Percentiles rank a stretch among this genome's conserved stretches.
phyloP scores from a whole-genome alignment of 2,888 invertebrate genomes.

The Erannis defoliaria region DNA sequence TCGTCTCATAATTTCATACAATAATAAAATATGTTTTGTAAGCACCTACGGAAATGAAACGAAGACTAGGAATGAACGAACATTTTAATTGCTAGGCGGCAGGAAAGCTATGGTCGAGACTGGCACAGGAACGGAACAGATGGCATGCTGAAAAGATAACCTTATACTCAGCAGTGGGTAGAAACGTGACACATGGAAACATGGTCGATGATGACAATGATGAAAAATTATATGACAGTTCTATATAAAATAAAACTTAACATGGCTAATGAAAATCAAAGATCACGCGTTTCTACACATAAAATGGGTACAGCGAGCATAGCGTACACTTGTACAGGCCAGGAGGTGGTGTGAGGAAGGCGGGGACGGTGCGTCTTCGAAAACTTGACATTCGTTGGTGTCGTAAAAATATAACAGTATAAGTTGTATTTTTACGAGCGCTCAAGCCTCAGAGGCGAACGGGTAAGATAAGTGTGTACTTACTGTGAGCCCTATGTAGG shows the following conservation, averaged over 20 bases:
- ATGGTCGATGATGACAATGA: too few species aligned
- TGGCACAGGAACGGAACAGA: too few species aligned
- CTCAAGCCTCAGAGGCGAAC: slow-evolving; percentile 65
- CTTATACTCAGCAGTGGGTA: too few species aligned
- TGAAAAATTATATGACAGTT: neutral
- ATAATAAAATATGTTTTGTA: too few species aligned
- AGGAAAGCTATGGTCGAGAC: too few species aligned
- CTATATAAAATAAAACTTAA: neutral
- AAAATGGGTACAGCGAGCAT: slow-evolving; percentile 50
- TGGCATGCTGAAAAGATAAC: too few species aligned
- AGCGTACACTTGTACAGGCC: slow-evolving; percentile 36
- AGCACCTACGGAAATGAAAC: too few species aligned
- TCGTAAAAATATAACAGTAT: slow-evolving; percentile 82
- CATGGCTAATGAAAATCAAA: slow-evolving; percentile 35
- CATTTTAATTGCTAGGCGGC: too few species aligned
- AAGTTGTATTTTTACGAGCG: slow-evolving; percentile 81
- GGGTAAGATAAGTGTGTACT: slow-evolving; percentile 54
- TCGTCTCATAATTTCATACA: too few species aligned
- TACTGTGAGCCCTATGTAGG: slow-evolving; percentile 39
- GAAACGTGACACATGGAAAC: too few species aligned
- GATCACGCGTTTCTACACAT: slow-evolving; percentile 51
- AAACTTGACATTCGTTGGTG: slow-evolving; percentile 81
- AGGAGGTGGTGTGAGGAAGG: slow-evolving; percentile 36
- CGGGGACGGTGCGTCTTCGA: slow-evolving; percentile 64
- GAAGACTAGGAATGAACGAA: too few species aligned